These are phyloP conservation scores for Timandra comae DNA, from an alignment of 2,888 invertebrate species.

Conservation along the genomic window DNA sequence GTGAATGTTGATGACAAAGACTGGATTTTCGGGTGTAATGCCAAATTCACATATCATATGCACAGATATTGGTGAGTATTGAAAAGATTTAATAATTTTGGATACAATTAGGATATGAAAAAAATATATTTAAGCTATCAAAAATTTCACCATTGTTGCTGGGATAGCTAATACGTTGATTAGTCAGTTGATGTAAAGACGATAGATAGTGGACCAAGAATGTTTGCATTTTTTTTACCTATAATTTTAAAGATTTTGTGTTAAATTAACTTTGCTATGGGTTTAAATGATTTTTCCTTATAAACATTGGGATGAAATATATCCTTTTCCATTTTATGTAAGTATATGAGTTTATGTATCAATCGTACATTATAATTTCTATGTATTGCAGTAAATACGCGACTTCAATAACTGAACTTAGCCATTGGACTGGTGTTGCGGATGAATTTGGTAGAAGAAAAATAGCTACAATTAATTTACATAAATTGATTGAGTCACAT, in stretches of 20 bases:
- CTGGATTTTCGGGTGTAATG: conserved; percentile 88
- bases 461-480: conserved; percentile 77
- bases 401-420: conserved; percentile 48
- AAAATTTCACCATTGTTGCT: too few species aligned
- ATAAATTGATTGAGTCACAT: conserved; percentile 73
- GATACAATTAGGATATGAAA: too few species aligned
- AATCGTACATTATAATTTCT: conserved; percentile 4
- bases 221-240: neutral
- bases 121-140: too few species aligned
- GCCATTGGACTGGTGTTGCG: conserved; percentile 56
- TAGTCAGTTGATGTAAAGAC: too few species aligned
- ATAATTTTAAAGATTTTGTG: neutral
- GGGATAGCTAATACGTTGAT: too few species aligned
- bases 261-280: too few species aligned
- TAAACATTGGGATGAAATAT: too few species aligned
- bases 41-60: conserved; percentile 67
- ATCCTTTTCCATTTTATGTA: too few species aligned
- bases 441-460: conserved; percentile 55
- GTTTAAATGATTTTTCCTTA: too few species aligned
- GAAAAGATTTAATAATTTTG: neutral
- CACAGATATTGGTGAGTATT: conserved; percentile 79
- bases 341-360: too few species aligned
- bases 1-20: conserved; percentile 81
- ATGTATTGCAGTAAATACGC: conserved; percentile 50
- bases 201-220: too few species aligned